Conservation (phyloP, 2,113 vertebrate genomes). For the Psammodynastes pulverulentus region DNA sequence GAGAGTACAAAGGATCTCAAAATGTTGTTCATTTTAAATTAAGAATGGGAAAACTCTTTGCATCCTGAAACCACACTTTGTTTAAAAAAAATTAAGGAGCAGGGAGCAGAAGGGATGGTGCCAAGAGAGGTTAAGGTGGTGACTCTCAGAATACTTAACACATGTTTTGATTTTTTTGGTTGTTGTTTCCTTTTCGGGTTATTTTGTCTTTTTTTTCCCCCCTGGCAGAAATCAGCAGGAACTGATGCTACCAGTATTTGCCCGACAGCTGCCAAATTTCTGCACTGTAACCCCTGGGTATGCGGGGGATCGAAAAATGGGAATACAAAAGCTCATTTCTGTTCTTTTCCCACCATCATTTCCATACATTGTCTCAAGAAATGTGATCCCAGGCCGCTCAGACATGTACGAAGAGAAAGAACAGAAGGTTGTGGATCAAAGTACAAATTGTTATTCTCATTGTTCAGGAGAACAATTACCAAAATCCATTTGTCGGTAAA, state of each 20-base stretch:
- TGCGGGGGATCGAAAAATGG: neutral
- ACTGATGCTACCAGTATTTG: neutral
- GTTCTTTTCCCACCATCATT: neutral
- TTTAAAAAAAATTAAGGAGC: neutral
- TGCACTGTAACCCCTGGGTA: neutral
- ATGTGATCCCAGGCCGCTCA: neutral
- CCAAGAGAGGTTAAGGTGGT: neutral
- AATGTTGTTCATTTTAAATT: neutral
- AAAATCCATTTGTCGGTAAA: constrained; percentile 78
- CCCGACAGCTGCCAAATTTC: neutral
- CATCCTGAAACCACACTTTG: neutral
- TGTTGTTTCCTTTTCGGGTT: neutral
- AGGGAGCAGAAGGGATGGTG: neutral
- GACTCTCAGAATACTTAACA: neutral
- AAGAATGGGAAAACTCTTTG: neutral
- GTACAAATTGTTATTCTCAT: constrained; percentile 69
- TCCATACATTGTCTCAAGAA: neutral
- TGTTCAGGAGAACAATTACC: constrained; percentile 71
- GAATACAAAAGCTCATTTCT: neutral
- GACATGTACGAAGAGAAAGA: constrained; percentile 38
- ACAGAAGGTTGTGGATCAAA: constrained; percentile 64
- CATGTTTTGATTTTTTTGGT: neutral
- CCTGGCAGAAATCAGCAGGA: neutral
- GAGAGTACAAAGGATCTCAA: neutral
- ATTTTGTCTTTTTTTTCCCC: neutral